Percentiles rank a stretch among this genome's conserved stretches.
These are phyloP conservation scores for Chaetura pelagica DNA, from an alignment of 2,113 vertebrate species.

Conservation along the genomic window DNA sequence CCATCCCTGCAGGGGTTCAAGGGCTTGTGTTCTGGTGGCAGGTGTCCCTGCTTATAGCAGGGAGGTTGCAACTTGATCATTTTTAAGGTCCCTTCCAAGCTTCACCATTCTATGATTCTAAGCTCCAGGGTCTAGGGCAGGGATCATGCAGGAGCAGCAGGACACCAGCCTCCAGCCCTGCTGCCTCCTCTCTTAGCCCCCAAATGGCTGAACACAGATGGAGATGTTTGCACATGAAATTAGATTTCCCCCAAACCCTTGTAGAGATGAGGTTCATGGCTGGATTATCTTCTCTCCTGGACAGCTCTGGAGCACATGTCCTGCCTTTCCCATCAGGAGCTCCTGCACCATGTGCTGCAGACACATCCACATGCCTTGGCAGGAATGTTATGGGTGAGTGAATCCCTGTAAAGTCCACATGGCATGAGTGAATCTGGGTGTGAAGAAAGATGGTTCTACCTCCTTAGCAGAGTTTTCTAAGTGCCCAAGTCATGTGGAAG, in stretches of 20 bases:
- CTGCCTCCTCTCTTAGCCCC: neutral
- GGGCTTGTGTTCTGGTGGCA: too few relatives aligned
- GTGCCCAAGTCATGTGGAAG: neutral
- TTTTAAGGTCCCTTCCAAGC: too few relatives aligned
- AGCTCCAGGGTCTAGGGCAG: neutral
- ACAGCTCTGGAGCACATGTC: neutral
- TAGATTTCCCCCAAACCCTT: neutral
- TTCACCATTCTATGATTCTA: too few relatives aligned
- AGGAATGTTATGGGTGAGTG: neutral
- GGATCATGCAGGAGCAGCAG: neutral
- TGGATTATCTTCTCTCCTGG: neutral
- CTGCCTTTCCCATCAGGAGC: neutral
- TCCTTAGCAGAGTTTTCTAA: neutral
- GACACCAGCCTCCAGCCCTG: neutral
- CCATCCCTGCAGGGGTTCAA: too few relatives aligned
- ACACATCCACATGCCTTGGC: neutral
- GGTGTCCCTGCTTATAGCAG: too few relatives aligned
- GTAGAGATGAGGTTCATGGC: neutral
- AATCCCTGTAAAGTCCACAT: neutral
- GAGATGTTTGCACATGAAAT: neutral
- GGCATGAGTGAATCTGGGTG: neutral
- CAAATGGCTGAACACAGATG: too few relatives aligned
- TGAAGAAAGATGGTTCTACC: neutral
- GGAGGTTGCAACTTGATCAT: too few relatives aligned
- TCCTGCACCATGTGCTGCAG: neutral